These are phyloP conservation scores for Kuschelorhynchus macadamiae DNA, from an alignment of 2,888 invertebrate species.

Conservation along the genomic window DNA sequence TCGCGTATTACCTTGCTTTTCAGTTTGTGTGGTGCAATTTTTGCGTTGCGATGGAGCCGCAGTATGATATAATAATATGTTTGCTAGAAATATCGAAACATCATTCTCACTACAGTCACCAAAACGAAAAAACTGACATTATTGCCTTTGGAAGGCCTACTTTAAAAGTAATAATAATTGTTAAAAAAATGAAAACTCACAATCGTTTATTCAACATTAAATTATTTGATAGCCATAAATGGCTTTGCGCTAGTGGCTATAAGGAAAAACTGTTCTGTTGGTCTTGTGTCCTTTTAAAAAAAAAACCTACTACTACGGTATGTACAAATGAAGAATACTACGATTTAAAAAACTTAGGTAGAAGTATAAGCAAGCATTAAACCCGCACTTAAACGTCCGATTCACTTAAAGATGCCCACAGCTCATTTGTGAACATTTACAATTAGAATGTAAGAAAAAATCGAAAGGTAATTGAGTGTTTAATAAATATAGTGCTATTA, in stretches of 20 bases:
- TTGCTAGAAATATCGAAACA: conserved; percentile 9
- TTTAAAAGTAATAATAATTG: not conserved
- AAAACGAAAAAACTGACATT: not conserved
- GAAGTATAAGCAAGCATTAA: conserved; percentile 11
- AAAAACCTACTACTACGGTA: not conserved
- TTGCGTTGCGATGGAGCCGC: not conserved
- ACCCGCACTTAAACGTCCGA: not conserved
- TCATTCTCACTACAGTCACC: not conserved
- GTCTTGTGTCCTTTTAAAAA: conserved; percentile 22
- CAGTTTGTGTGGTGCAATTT: too few species aligned
- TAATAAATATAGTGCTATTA: conserved; percentile 16
- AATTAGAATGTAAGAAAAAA: conserved; percentile 32
- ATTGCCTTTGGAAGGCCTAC: not conserved
- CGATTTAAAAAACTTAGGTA: conserved; percentile 20
- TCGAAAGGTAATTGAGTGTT: conserved; percentile 13
- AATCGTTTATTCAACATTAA: not conserved
- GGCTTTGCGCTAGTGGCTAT: conserved; percentile 20
- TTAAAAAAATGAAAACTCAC: not conserved
- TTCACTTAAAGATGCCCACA: conserved; percentile 8
- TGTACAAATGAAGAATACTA: conserved; percentile 12
- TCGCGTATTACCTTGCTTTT: too few species aligned
- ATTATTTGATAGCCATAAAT: conserved; percentile 10
- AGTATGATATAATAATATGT: conserved; percentile 4
- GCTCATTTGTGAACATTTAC: conserved; percentile 1
- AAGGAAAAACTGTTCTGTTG: conserved; percentile 24